Conservation (phyloP, 2,797 vertebrate genomes). For the Cryptoblepharus egeriae region DNA sequence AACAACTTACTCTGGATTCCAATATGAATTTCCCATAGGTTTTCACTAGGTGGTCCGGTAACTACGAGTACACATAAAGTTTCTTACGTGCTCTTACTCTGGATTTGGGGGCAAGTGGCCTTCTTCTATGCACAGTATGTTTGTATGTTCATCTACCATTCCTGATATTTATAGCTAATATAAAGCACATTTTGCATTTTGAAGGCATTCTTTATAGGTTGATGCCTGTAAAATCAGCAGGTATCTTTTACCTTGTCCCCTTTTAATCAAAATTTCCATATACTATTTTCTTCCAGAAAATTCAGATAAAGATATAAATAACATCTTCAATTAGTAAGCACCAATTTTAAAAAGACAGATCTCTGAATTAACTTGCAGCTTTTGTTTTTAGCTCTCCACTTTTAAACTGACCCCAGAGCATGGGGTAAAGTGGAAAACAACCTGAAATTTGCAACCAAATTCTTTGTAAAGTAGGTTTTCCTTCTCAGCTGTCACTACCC, state of each 20-base stretch:
- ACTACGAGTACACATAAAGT: too few relatives aligned
- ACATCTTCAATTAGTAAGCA: constrained; percentile 13
- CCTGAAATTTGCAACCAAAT: constrained; percentile 34
- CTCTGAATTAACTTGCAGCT: constrained; percentile 9
- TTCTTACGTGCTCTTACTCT: too few relatives aligned
- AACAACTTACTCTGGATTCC: too few relatives aligned
- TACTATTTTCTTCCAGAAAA: constrained; percentile 34
- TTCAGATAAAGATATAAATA: not conserved
- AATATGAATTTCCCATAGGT: too few relatives aligned
- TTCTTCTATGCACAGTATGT: not conserved
- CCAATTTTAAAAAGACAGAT: constrained; percentile 8
- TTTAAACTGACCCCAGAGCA: constrained; percentile 44
- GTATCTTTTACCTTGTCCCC: too few relatives aligned
- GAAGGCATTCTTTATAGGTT: not conserved
- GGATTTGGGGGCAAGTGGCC: too few relatives aligned
- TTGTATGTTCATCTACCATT: not conserved
- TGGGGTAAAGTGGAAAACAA: constrained; percentile 10
- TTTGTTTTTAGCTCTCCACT: not conserved
- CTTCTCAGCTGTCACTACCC: constrained; percentile 49
- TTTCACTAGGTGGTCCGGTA: too few relatives aligned
- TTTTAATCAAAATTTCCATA: constrained; percentile 13
- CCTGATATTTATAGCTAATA: not conserved
- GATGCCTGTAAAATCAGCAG: not conserved
- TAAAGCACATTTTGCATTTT: not conserved
- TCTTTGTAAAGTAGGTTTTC: constrained; percentile 37